Evolutionary conservation across 37 sponge, comb jelly and placozoan genomes (phyloP), one percentile per base, ranked within the genome.

Genomic region (Dysidea cf. avara): DNA sequence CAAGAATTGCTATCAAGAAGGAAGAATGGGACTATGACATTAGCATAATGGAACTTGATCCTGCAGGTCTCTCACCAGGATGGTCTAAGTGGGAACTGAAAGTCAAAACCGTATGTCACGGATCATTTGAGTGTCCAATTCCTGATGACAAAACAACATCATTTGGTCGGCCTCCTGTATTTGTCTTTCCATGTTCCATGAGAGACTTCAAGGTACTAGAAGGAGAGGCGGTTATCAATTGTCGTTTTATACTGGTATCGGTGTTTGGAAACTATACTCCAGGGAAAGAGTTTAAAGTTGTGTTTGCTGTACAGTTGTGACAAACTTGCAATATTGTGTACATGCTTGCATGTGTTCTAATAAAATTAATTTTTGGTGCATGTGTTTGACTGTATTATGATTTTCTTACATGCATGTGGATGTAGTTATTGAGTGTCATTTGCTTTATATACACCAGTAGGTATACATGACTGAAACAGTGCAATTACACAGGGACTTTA

Each of bases 131-230:
- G 14, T 68, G 70, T 22, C 22, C 61, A 14, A 57, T 20, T 25
- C 47, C 76, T 34, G 68, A 75, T 24, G 75, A 67, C 25, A 68
- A 75, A 54, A 48, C 20, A 9, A 68, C 69, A 43, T 38, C 68
- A 24, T 59, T 69, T 43, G 74, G 74, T 18, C 65, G 87, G 28
- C 87, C 81, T 30, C 82, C 87, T 0, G 61, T 87, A 14, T 75
- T 51, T 66, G 50, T 87, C 7, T 74, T 81, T 36, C 87, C 87
- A 48, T n/a, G 63, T 20, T 39, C 56, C 40, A 65, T 63, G 39
- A 24, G 18, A 12, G 65, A 33, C 16, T 53, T 55, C 9, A 53
- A 39, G 32, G 16, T 87, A 24, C 11, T 81, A 9, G 46, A 75
- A 32, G 87, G 87, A 30, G 53, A 60, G 12, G 82, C 66, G 25